Evolutionary conservation across 2,888 invertebrate species (phyloP).

Genomic region (Patella depressa): DNA sequence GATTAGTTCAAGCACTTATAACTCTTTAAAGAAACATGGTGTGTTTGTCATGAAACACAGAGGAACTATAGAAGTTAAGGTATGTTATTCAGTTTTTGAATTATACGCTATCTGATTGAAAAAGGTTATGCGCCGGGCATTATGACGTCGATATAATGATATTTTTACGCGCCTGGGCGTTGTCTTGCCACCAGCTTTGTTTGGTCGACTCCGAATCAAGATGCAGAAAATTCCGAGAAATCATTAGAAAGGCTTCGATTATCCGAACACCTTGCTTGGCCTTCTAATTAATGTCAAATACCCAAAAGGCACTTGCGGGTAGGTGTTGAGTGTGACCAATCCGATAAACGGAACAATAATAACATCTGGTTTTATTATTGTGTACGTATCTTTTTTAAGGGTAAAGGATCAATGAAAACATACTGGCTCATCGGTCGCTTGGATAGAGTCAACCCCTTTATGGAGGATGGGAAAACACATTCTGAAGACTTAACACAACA

Average conservation of each 20-base stretch:
- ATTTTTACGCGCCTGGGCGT: too few relatives aligned
- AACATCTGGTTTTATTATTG: neutral
- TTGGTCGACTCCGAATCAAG: neutral
- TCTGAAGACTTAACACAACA: too few relatives aligned
- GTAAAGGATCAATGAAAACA: conserved; percentile 36
- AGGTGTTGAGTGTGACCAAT: neutral
- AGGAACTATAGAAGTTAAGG: conserved; percentile 32
- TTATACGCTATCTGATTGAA: too few relatives aligned
- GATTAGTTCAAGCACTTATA: conserved; percentile 32
- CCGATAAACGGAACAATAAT: neutral
- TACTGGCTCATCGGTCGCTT: conserved; percentile 25
- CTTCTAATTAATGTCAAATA: too few relatives aligned
- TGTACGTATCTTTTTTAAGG: conserved; percentile 15
- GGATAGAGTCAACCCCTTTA: neutral
- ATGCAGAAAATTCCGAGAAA: too few relatives aligned
- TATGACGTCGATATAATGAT: too few relatives aligned
- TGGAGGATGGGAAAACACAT: neutral
- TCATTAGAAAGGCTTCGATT: too few relatives aligned
- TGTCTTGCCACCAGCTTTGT: neutral
- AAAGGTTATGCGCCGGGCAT: too few relatives aligned
- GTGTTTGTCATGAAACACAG: conserved; percentile 28
- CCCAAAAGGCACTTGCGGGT: neutral
- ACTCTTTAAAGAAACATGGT: conserved; percentile 30
- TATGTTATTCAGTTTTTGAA: neutral
- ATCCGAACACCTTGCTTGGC: too few relatives aligned